Conservation (phyloP, 1,140 invertebrate genomes). For the Thrips palmi region DNA sequence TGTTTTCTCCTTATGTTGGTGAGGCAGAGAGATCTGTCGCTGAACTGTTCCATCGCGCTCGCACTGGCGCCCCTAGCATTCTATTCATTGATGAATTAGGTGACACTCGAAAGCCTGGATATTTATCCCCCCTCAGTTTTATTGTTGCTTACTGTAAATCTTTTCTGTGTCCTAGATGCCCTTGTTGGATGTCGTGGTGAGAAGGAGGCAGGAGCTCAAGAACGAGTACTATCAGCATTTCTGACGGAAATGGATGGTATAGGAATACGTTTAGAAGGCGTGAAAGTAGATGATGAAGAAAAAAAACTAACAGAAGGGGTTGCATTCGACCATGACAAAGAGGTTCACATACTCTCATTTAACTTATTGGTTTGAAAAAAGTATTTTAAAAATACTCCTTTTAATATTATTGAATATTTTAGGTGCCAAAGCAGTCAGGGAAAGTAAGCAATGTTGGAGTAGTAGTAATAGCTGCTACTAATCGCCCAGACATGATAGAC, state of each 20-base stretch:
- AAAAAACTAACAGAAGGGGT: too few species aligned
- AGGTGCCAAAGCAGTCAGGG: too few species aligned
- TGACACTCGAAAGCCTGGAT: constrained; percentile 15
- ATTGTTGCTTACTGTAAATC: background rate
- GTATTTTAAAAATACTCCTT: background rate
- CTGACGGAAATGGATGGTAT: constrained; percentile 54
- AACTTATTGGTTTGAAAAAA: constrained; percentile 1
- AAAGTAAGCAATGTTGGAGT: constrained; percentile 27
- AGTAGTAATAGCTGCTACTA: constrained; percentile 54
- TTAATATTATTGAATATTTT: too few species aligned
- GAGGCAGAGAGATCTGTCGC: constrained; percentile 39
- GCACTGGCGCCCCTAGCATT: constrained; percentile 42
- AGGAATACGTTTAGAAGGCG: constrained; percentile 16
- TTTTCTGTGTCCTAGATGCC: constrained; percentile 31
- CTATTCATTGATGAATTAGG: constrained; percentile 62
- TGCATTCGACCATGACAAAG: too few species aligned
- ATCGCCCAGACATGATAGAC: constrained; percentile 62
- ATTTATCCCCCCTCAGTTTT: background rate
- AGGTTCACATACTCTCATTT: too few species aligned
- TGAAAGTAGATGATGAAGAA: too few species aligned
- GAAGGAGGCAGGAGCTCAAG: constrained; percentile 30
- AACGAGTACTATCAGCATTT: constrained; percentile 41
- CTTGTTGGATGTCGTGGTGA: constrained; percentile 33
- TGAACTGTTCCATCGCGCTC: constrained; percentile 43
- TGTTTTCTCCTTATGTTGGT: constrained; percentile 47